Evolutionary conservation across 2,888 invertebrate species (phyloP).

Genomic region (Pyrgus malvae): DNA sequence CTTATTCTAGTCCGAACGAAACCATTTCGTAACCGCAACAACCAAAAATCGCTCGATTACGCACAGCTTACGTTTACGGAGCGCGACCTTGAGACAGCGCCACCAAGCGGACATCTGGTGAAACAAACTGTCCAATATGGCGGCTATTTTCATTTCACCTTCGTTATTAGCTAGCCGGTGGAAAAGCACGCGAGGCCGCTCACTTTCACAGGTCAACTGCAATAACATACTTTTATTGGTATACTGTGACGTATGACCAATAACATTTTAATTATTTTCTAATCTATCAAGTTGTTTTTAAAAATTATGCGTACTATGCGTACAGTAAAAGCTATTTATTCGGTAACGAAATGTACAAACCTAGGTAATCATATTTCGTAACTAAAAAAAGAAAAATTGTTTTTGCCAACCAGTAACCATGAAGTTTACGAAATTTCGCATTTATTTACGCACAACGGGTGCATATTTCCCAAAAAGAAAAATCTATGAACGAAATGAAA

Average conservation of each 20-base stretch:
- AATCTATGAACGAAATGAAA: not conserved
- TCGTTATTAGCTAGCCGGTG: constrained; percentile 47
- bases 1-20: constrained; percentile 36
- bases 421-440: not conserved
- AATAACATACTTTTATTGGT: constrained; percentile 16
- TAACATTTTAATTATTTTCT: constrained; percentile 5
- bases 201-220: constrained; percentile 53
- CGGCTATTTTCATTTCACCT: constrained; percentile 57
- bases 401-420: not conserved
- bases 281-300: not conserved
- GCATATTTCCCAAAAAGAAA: not conserved
- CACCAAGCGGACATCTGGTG: constrained; percentile 36
- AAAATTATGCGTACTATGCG: not conserved
- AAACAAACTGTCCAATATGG: constrained; percentile 42
- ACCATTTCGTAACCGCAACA: constrained; percentile 48
- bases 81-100: constrained; percentile 55
- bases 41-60: constrained; percentile 39
- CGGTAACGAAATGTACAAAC: not conserved
- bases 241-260: not conserved
- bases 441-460: not conserved
- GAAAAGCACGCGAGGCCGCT: constrained; percentile 59
- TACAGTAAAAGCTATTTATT: not conserved
- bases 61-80: constrained; percentile 35
- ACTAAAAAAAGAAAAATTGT: not conserved
- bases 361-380: not conserved